Evolutionary conservation across 2,888 invertebrate species (phyloP), one percentile per base, ranked within the genome.

Genomic region (Xestia rhomboidea): DNA sequence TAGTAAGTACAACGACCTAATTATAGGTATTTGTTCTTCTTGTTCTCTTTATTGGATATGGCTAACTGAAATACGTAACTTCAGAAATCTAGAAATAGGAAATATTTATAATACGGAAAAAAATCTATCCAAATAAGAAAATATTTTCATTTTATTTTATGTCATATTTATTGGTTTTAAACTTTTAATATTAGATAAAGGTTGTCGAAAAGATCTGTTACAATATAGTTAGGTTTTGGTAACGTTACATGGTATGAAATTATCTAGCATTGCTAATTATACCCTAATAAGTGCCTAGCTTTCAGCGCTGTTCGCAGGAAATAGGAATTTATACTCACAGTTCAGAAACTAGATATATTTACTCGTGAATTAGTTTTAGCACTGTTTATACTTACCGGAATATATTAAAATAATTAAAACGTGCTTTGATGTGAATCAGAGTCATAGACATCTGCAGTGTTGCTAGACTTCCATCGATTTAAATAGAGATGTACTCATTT

Each of bases 181-280:
- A 73, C 69, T 62, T 81, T 70, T 70, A 78, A 72, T 62, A 77
- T 77, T 67, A 86, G 46, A 11, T 73, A 78, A 54, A 18, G 81
- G 81, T 81, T 83, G 83, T 81, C 84, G 66, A 86, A 87, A 82
- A 91, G 91, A 91, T 91, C 89, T 91, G 91, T 89, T 89, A 88
- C 81, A 84, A 70, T 83, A 86, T 84, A 83, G 75, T 81, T 88
- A 90, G 87, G 88, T 88, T 90, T 88, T 79, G 87, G 89, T 89
- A 81, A 84, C 81, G 75, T 84, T 87, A 85, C 77, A 83, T 77
- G 79, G 75, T 84, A 84, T 82, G 73, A 76, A 82, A 81, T 81
- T 84, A 78, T 86, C 63, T 81, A 85, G 70, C 84, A 86, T 85
- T 85, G 84, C 87, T 85, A 87, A 78, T 86, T 82, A 81, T 87